Base-by-base conservation (phyloP, 1,140 invertebrate genomes). In the Bombus sibiricus region DNA sequence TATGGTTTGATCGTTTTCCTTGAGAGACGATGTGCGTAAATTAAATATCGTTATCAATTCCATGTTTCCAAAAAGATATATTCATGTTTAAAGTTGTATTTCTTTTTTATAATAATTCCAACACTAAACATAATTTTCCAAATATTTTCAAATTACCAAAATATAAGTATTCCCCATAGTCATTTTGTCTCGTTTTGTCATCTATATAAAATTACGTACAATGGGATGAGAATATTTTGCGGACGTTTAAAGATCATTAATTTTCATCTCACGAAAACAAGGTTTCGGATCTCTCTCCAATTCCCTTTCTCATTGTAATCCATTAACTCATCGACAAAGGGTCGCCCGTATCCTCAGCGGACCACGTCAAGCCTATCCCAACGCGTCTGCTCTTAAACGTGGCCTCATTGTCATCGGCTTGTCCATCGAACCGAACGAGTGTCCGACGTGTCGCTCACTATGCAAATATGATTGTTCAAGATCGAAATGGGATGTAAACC, bases 401-500 rank as follows among this genome's bases (percentile, higher is more conserved):
- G 37, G 9, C 71, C 71, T 34, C 39, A n/a, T 82, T 64, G 69
- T 62, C 39, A 82, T 47, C 57, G 32, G 57, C 72, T 82, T 47
- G 80, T 74, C 71, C 39, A 41, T 32, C 71, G 57, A 64, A 37
- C n/a, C 59, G 53, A 82, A 22, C 39, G 71, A 62, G n/a, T 59
- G 32, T 69, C 41, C 18, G 37, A 34, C 12, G 34, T 47, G 78
- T 53, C 32, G 28, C 43, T 75, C 73, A 13, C 47, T 62, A 77
- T 62, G 79, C 79, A 81, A 81, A 81, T 82, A 64, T 34, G 80
- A 64, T 74, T 73, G 80, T 75, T 59, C 53, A 82, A 75, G 71
- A 75, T 59, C 57, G 13, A 37, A 18, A 28, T 8, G 53, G 57
- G 47, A 62, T 39, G 18, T 74, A 47, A 82, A 74, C 71, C 28